A percentile compares a stretch with the other conserved stretches of the same genome.
Conservation (phyloP, 2,888 invertebrate species). For the Drosophila helvetica region DNA sequence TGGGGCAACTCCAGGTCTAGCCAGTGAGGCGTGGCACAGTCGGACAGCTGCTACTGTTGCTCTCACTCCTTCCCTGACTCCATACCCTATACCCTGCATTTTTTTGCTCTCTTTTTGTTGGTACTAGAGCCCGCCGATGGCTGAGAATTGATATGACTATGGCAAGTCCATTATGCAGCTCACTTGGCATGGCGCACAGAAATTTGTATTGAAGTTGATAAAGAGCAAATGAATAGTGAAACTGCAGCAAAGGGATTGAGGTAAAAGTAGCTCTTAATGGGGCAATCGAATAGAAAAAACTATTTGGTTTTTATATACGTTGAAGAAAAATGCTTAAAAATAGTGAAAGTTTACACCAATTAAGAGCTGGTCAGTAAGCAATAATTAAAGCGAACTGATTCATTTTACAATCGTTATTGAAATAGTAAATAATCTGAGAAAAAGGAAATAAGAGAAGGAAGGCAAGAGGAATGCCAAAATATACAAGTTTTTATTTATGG, state of each 20-base stretch:
- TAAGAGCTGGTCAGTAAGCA: too few relatives aligned
- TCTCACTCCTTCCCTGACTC: not conserved
- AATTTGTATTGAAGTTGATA: constrained; percentile 30
- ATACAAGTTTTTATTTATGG: too few relatives aligned
- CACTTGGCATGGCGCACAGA: constrained; percentile 59
- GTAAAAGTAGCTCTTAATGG: not conserved
- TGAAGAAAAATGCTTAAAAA: too few relatives aligned
- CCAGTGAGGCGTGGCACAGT: constrained; percentile 4
- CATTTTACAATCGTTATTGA: not conserved
- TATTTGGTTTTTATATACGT: too few relatives aligned
- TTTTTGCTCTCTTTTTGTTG: not conserved
- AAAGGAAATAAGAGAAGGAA: too few relatives aligned
- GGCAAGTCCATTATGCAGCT: constrained; percentile 73
- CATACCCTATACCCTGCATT: not conserved
- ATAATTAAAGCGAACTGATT: too few relatives aligned
- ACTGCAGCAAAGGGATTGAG: not conserved
- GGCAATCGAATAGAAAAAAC: too few relatives aligned
- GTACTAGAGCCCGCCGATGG: constrained; percentile 46
- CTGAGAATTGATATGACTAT: constrained; percentile 65
- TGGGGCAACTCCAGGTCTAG: too few relatives aligned
- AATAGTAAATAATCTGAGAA: too few relatives aligned
- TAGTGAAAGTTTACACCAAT: too few relatives aligned
- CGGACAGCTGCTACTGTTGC: constrained; percentile 21
- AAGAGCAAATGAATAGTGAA: constrained; percentile 4
- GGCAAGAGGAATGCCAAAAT: too few relatives aligned